A percentile compares a stretch with the other conserved stretches of the same genome.
phyloP scores from a whole-genome alignment of 2,113 vertebrate species.

The Clarias magur region DNA sequence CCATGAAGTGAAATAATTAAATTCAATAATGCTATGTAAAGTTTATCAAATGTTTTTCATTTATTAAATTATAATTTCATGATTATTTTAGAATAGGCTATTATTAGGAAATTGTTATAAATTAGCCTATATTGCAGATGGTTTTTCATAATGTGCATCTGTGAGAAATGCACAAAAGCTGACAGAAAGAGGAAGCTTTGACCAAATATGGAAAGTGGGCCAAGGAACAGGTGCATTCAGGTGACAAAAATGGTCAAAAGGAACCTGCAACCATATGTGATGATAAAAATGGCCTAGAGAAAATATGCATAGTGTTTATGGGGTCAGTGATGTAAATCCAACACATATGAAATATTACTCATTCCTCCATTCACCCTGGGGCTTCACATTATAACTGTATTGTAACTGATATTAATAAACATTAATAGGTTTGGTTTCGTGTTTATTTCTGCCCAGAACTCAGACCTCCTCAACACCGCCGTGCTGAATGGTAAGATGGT shows the following conservation, averaged over 20 bases:
- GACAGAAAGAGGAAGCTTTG: neutral
- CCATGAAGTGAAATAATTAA: neutral
- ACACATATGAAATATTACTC: neutral
- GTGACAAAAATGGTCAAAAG: neutral
- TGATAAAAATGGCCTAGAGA: neutral
- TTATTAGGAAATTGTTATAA: neutral
- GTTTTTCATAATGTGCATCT: neutral
- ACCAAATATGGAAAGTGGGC: neutral
- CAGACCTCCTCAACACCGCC: slow-evolving; percentile 87
- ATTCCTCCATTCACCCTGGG: neutral
- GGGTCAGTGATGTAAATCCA: neutral
- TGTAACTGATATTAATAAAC: no score
- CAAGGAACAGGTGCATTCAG: neutral
- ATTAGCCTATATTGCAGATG: neutral
- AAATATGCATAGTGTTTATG: neutral
- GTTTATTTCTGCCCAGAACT: slow-evolving; percentile 70
- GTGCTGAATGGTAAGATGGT: slow-evolving; percentile 85
- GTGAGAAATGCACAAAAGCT: neutral
- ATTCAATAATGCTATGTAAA: neutral
- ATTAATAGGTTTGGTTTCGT: neutral
- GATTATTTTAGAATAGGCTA: neutral
- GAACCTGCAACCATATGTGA: neutral
- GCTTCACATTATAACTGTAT: neutral
- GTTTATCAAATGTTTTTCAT: neutral
- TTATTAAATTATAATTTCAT: neutral